phyloP scores from a whole-genome alignment of 2,113 vertebrate genomes.

The Phylloscopus trochiloides region DNA sequence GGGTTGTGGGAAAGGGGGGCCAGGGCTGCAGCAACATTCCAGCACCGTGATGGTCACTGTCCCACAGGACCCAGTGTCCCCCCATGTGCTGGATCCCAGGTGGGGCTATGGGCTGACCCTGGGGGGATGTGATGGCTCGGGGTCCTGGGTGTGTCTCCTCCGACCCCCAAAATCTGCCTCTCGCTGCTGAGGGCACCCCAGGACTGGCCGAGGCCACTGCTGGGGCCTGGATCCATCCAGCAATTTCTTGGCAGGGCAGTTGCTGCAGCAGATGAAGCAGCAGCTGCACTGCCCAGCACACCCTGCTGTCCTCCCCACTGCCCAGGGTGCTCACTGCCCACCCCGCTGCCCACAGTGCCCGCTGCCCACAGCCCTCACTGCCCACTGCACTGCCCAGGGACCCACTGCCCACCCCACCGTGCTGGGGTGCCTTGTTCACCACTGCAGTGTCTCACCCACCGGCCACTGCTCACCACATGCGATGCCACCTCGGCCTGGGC shows the following conservation, averaged over 20 bases:
- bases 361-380: background rate
- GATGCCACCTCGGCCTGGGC: background rate
- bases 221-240: background rate
- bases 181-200: background rate
- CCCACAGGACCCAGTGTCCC: rapidly evolving
- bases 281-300: background rate
- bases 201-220: rapidly evolving
- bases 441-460: background rate
- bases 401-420: background rate
- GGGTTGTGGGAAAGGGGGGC: background rate
- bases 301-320: background rate
- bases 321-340: background rate
- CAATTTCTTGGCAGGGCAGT: background rate
- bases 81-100: background rate
- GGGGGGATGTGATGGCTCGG: background rate
- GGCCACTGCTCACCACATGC: rapidly evolving
- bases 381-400: background rate
- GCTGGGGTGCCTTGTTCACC: background rate
- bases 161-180: background rate
- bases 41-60: background rate
- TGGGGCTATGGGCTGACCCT: rapidly evolving
- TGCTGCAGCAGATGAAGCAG: background rate
- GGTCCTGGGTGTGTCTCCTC: background rate
- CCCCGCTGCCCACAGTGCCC: background rate
- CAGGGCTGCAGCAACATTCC: background rate